A percentile compares a stretch with the other conserved stretches of the same genome.
phyloP scores from a whole-genome alignment of 2,113 vertebrate genomes.

The Noturus placidus region DNA sequence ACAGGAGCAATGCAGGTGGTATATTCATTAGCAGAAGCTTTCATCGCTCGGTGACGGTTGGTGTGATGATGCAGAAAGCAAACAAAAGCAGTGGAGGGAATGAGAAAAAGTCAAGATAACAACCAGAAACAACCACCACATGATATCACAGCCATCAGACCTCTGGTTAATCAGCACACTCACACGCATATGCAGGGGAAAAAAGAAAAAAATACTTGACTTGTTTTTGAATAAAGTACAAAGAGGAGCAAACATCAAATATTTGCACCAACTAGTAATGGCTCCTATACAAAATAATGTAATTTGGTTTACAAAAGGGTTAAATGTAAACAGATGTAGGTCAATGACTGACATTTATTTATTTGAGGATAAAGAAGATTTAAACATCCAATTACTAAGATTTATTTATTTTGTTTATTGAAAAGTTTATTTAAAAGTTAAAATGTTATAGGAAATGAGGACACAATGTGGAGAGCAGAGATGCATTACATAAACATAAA shows the following conservation, averaged over 20 bases:
- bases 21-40: constrained; percentile 28
- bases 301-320: neutral
- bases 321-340: constrained; percentile 30
- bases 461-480: neutral
- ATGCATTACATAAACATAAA: neutral
- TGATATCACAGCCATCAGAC: constrained; percentile 28
- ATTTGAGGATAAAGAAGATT: constrained; percentile 37
- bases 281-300: neutral
- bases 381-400: neutral
- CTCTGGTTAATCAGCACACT: constrained; percentile 31
- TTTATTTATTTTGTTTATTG: neutral
- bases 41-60: constrained; percentile 2
- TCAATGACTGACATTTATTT: neutral
- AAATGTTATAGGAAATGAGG: neutral
- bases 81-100: constrained; percentile 25
- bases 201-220: neutral
- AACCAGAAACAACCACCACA: constrained; percentile 21
- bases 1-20: neutral
- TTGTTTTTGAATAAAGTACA: constrained; percentile 29
- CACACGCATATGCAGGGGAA: constrained; percentile 19
- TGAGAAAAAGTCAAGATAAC: constrained; percentile 34
- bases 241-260: constrained; percentile 40
- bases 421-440: neutral
- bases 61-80: constrained; percentile 5
- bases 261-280: constrained; percentile 29